Conservation (phyloP, 2,113 vertebrate species). For the Austrofundulus limnaeus region DNA sequence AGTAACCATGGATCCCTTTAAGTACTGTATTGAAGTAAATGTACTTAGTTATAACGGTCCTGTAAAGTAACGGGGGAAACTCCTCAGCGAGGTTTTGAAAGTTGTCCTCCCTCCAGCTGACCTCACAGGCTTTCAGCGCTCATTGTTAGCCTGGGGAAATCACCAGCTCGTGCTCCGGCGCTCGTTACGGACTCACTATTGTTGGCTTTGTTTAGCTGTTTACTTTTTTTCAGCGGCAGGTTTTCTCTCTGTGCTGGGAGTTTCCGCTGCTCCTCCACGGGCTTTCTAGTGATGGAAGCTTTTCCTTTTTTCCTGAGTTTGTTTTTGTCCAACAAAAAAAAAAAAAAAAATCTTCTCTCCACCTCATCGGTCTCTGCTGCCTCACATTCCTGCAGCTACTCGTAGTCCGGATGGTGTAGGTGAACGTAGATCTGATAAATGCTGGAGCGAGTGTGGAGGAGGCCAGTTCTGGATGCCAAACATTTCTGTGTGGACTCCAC, state of each 20-base stretch:
- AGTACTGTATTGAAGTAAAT: too few relatives aligned
- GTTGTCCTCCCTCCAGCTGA: constrained; percentile 25
- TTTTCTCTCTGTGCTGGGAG: constrained; percentile 34
- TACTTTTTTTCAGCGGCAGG: constrained; percentile 29
- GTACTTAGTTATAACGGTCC: too few relatives aligned
- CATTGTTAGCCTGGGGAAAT: constrained; percentile 61
- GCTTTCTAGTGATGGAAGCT: constrained; percentile 27
- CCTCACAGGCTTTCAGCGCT: constrained; percentile 20
- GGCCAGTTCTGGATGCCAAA: constrained; percentile 23
- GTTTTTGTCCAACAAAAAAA: too few relatives aligned
- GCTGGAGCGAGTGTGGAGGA: constrained; percentile 23
- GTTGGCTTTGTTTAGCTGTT: constrained; percentile 54
- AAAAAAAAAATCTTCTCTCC: neutral
- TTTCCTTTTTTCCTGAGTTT: constrained; percentile 10
- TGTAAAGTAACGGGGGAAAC: neutral
- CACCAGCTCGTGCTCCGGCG: constrained; percentile 52
- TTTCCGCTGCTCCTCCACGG: constrained; percentile 35
- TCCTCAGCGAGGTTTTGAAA: neutral
- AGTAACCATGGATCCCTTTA: too few relatives aligned
- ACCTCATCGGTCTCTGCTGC: constrained; percentile 18
- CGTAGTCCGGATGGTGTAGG: constrained; percentile 32
- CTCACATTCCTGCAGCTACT: constrained; percentile 36
- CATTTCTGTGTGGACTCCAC: constrained; percentile 26
- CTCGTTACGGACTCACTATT: constrained; percentile 27
- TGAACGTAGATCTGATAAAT: constrained; percentile 23